phyloP scores from a whole-genome alignment of 2,113 vertebrate genomes.

The Lasiurus cinereus region DNA sequence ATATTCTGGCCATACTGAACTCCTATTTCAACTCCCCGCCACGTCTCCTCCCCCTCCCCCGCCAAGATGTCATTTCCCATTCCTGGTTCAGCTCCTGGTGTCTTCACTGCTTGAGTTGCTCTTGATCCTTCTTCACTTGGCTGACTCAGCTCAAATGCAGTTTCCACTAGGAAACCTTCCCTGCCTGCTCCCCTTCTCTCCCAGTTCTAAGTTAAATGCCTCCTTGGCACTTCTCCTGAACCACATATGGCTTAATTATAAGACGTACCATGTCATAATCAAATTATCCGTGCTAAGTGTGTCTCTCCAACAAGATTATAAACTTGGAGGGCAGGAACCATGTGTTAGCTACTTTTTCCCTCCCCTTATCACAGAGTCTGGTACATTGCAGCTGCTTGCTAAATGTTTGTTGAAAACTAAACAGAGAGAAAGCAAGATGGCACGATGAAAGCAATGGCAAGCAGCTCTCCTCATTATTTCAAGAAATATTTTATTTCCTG shows the following conservation, averaged over 20 bases:
- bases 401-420: slow-evolving; percentile 48
- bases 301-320: neutral
- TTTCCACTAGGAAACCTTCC: neutral
- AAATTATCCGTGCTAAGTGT: neutral
- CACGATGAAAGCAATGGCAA: neutral
- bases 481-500: neutral
- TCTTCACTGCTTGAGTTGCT: neutral
- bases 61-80: neutral
- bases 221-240: neutral
- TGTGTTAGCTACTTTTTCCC: neutral
- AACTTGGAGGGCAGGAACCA: neutral
- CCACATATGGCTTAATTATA: neutral
- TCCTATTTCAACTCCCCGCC: neutral
- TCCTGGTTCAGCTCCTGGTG: neutral
- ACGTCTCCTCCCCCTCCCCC: fast-evolving
- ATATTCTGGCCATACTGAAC: neutral
- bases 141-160: neutral
- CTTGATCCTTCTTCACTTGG: slow-evolving; percentile 23
- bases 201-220: neutral
- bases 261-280: neutral
- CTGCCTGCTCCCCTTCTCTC: neutral
- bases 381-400: neutral
- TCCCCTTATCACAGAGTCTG: slow-evolving; percentile 19
- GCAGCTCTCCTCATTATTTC: neutral
- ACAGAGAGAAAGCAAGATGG: neutral